Evolutionary conservation across 2,797 vertebrate genomes (phyloP), one percentile per base, ranked within the genome.

Genomic region (Myripristis jacobus): DNA sequence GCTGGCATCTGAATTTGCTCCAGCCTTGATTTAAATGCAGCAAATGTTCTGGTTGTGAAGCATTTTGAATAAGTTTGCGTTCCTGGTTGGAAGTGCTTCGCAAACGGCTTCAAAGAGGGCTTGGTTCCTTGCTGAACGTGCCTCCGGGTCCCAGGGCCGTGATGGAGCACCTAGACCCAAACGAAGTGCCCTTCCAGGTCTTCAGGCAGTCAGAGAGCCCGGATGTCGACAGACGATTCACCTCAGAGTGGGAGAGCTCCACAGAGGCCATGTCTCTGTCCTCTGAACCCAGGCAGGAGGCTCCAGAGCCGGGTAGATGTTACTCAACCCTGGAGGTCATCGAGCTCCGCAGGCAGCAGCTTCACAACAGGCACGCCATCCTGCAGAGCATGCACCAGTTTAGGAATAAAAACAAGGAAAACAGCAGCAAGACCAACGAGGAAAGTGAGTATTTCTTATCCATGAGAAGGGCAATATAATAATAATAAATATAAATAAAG

Each of bases 321-420:
- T 7, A 19, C 7, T 1, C 9, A 0, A 0, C 15, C 0, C 56
- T 77, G 64, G 36, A 2, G 16, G 4, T 13, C 51, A 67, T 91
- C 2, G 46, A 80, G 50, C 59, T 55, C 8, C 88, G 90, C 51
- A 74, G 75, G 0, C 63, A 85, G 59, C 74, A 88, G 27, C 93
- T 94, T 19, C 3, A 74, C 3, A 82, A 52, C 70, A 79, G 92
- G 0, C 67, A 6, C 0, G 13, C 47, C 16, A 1, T 92, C 0
- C 79, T 93, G 48, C 31, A 68, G 31, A 66, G 76, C 64, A 64
- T 65, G 41, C 51, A 78, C n/a, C 3, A 60, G 22, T 44, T 88
- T 12, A 77, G 3, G 4, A 66, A 60, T 24, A 87, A 36, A 36
- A 24, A 22, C 2, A 15, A 34, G n/a, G 34, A 46, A 22, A n/a